Evolutionary conservation across 2,888 invertebrate genomes (phyloP), one percentile per base, ranked within the genome.

Genomic region (Mesoligia furuncula): DNA sequence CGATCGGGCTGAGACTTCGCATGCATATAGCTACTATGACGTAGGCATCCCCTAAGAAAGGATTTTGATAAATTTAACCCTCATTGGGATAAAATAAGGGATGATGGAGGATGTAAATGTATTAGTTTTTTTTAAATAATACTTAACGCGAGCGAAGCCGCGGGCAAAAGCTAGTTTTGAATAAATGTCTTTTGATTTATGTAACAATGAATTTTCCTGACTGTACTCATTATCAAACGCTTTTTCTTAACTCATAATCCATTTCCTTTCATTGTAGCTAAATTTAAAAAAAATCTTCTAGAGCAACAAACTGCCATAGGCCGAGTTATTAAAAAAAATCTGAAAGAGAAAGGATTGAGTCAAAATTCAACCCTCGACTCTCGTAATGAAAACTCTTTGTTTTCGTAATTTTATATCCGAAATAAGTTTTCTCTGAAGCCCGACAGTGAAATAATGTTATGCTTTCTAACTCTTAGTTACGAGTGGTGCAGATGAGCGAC

Each of bases 361-460:
- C 24, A 64, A 73, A 84, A 81, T 75, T 73, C 75, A 81, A 79
- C 79, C 62, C 84, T 81, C 78, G 36, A 31, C 45, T 68, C 79
- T 81, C 79, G 71, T 84, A 65, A 84, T 57, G 81, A 65, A 71
- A 84, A 84, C 64, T 84, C 81, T 84, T 84, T 84, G 84, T 84
- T 84, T 84, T 79, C 51, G 73, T 84, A 84, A 84, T 84, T 84
- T 75, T 67, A 84, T 81, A 84, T 84, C 84, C 84, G 75, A 78
- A 84, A 84, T 79, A 84, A 84, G 81, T 84, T 84, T 78, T 81
- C 62, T 73, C 15, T 65, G 81, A 78, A 81, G 78, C 65, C 69
- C 45, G 27, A 64, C 76, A 67, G 69, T 54, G 79, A 77, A 81
- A 85, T 82, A 75, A 75, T 71, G 62, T 81, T 79, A 81, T 75